phyloP scores from a whole-genome alignment of 2,113 vertebrate species.

The Mionectes macconnelli region DNA sequence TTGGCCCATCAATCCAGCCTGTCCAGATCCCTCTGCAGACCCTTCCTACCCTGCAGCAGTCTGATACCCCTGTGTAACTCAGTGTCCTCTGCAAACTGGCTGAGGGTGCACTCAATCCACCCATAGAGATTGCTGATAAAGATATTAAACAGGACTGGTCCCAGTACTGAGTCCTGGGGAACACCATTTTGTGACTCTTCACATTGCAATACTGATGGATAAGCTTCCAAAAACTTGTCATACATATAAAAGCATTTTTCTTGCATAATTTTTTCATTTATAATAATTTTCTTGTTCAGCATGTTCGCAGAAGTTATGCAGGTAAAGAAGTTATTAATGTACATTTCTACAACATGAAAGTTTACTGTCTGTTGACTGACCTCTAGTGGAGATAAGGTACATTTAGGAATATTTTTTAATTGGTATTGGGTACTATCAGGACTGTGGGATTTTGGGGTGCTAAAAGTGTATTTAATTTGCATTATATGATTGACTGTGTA shows the following conservation, averaged over 20 bases:
- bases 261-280: neutral
- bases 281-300: neutral
- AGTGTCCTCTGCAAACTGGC: neutral
- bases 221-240: neutral
- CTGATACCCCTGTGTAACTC: neutral
- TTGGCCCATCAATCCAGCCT: neutral
- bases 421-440: neutral
- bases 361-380: conserved; percentile 45
- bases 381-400: conserved; percentile 42
- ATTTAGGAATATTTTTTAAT: neutral
- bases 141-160: neutral
- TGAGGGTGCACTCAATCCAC: neutral
- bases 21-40: neutral
- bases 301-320: neutral
- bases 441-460: neutral
- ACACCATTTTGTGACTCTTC: neutral
- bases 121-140: neutral
- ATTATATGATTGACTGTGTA: neutral
- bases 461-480: neutral
- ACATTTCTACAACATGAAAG: neutral
- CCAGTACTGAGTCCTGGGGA: neutral
- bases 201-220: neutral
- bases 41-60: neutral
- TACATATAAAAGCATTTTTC: neutral
- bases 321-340: neutral